Base-by-base conservation (phyloP, 2,113 vertebrate genomes). In the Hepsetus odoe region DNA sequence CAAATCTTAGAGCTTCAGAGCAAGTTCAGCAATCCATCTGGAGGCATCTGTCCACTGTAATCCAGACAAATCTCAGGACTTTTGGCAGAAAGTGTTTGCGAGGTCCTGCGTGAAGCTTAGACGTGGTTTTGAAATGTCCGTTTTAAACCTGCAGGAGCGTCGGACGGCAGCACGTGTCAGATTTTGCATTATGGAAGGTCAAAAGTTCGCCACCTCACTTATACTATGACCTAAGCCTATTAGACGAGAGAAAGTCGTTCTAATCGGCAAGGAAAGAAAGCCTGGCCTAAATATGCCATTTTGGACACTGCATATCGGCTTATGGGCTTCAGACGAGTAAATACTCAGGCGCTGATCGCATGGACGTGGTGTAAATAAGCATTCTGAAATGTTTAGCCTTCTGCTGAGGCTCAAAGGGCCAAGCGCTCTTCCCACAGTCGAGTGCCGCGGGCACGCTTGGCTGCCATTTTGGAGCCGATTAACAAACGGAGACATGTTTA, bases 401-500 rank as follows among this genome's bases (percentile, higher is more conserved):
- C 33, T 22, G n/a, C 49, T 2, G 35, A 66, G 24, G 46, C 35
- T 42, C 49, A 24, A 32, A 53, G 24, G 24, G 24, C 14, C 44
- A 28, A 8, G 30, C 12, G 33, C 44, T 33, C 24, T 28, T n/a
- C 42, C 67, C 66, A 4, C 20, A 24, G 0, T 28, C 56, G 24
- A 55, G 20, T n/a, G 14, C 22, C 64, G 3, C 1, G 32, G 22
- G 35, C 5, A 4, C 2, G 1, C 26, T 59, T 64, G 73, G 76
- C 82, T 82, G 65, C 72, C 22, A 46, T n/a, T 24, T 30, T 64
- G 24, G 11, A 42, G 53, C 61, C 72, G 70, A 74, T 75, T 71
- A 84, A 78, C 44, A 62, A 79, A 78, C 8, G 33, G 20, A 58
- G 77, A 72, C 59, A 64, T 83, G 74, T 80, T 77, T 82, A 82